Percentiles rank a stretch among this genome's conserved stretches.
Evolutionary conservation across 2,797 vertebrate species (phyloP).

Genomic region (Spheniscus humboldti): DNA sequence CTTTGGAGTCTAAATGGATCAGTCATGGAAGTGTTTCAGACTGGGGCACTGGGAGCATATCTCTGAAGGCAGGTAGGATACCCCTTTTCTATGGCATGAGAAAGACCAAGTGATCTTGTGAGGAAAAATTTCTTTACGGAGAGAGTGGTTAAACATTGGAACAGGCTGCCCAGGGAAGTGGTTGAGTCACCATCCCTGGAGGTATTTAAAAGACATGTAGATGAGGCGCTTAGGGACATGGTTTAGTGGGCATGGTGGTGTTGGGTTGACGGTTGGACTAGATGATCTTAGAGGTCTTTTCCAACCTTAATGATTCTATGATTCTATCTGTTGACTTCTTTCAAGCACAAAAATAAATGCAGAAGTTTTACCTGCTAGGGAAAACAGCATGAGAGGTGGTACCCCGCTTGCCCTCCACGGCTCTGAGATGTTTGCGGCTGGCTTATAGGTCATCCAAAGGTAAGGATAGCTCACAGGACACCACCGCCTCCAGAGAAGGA

Average conservation of each 20-base stretch:
- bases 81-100: neutral
- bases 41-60: neutral
- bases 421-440: neutral
- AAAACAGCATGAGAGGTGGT: neutral
- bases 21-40: neutral
- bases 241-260: too few species aligned
- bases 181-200: too few species aligned
- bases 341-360: neutral
- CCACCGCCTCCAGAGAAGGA: neutral
- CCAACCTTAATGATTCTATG: too few species aligned
- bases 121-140: too few species aligned
- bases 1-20: neutral
- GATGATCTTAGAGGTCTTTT: too few species aligned
- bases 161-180: too few species aligned
- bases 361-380: neutral
- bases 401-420: accelerated
- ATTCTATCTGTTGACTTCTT: neutral
- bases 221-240: too few species aligned
- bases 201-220: too few species aligned
- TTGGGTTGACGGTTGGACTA: too few species aligned
- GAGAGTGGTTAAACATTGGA: too few species aligned
- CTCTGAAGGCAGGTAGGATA: neutral
- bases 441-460: neutral
- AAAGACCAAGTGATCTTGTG: neutral
- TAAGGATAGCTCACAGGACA: neutral